Evolutionary conservation across 2,888 invertebrate species (phyloP), one percentile per base, ranked within the genome.

Genomic region (Desoria tigrina): DNA sequence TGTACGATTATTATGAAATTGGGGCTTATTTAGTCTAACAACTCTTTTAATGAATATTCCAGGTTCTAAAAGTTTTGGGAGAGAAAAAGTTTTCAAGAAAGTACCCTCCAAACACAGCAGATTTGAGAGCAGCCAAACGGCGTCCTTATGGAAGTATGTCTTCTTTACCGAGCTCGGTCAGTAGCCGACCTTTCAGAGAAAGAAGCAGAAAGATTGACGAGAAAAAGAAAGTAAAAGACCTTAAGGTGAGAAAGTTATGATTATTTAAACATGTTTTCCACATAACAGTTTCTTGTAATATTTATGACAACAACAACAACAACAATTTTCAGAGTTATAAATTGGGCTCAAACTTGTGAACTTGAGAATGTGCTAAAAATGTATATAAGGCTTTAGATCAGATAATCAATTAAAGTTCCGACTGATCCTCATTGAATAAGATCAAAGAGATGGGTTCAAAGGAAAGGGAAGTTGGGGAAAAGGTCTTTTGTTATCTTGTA

Each of bases 71-170:
- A 78, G 79, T 86, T 64, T 79, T 87, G 32, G 86, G 86, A 24
- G 86, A 85, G 1, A 86, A 85, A 77, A 82, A 83, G 69, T 80
- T 81, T 69, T 78, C 79, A 4, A 80, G 81, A 42, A 63, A 65
- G 24, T 84, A 85, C 72, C 84, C 72, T 72, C 55, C 55, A 11
- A 55, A 55, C 55, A 82, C 84, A 1, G 84, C 84, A 61, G 85
- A 86, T 77, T 83, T 85, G 1, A 80, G 84, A 77, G 83, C 81
- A 72, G 80, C 81, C 70, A 83, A 83, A 62, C 75, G 81, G 11
- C 76, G 87, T 56, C 83, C 88, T 1, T 90, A 90, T 78, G 91
- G 91, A 42, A 90, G 90, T 77, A 87, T 92, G 83, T 90, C 90
- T 0, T 91, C 91, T 0, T 82, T 91, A 26, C 90, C 90, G 1